Conservation (phyloP, 1,140 invertebrate genomes). For the Arion vulgaris region DNA sequence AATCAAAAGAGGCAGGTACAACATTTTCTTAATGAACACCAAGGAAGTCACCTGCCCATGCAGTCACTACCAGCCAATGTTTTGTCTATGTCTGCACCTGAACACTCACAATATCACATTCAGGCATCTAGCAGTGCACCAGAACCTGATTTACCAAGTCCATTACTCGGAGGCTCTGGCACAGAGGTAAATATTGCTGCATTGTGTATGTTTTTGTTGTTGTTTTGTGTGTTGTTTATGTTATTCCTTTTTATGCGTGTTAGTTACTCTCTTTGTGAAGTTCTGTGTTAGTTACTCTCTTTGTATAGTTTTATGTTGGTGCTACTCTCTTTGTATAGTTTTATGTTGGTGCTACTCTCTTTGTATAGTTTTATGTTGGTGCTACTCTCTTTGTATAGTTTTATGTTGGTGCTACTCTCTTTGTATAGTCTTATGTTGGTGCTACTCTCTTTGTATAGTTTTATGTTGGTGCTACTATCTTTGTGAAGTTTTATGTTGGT, state of each 20-base stretch:
- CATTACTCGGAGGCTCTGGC: conserved; percentile 52
- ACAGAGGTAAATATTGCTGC: conserved; percentile 17
- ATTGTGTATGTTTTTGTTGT: not conserved
- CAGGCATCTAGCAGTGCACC: conserved; percentile 53
- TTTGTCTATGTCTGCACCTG: conserved; percentile 12
- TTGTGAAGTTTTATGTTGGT: too few relatives aligned
- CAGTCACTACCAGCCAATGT: conserved; percentile 67
- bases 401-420: too few relatives aligned
- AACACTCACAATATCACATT: conserved; percentile 24
- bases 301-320: too few relatives aligned
- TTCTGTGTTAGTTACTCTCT: too few relatives aligned
- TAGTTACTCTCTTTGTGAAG: conserved; percentile 6
- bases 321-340: too few relatives aligned
- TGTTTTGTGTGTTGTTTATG: too few relatives aligned
- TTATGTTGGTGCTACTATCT: too few relatives aligned
- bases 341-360: too few relatives aligned
- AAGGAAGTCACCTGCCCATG: conserved; percentile 73
- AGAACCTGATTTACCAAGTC: conserved; percentile 63
- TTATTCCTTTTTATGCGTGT: not conserved
- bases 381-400: too few relatives aligned
- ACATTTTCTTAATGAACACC: conserved; percentile 81
- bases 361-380: too few relatives aligned
- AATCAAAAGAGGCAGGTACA: conserved; percentile 90
- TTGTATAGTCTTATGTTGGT: too few relatives aligned
- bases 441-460: too few relatives aligned